Base-by-base conservation (phyloP, 2,888 invertebrate genomes). In the Plagodis dolabraria region DNA sequence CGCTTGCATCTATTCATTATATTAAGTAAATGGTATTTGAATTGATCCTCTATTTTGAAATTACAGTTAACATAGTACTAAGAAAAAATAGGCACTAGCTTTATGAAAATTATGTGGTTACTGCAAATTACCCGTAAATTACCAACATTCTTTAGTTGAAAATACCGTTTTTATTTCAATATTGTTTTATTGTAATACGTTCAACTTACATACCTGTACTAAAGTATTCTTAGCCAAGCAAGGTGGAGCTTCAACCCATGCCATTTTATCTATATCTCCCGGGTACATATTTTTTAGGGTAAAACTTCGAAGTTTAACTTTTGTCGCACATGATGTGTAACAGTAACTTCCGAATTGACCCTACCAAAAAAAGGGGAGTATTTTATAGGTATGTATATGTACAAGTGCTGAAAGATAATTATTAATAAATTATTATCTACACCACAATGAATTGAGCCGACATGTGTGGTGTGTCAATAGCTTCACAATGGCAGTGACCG, bases 221-320 rank as follows among this genome's bases (percentile, higher is more conserved):
- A 74, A 46, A 36, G 61, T 69, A 0, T 68, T 76, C 11, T 46
- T 70, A 5, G 66, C 42, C 38, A 55, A 35, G 9, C 61, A 42
- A 44, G 64, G 38, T 12, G 80, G 60, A 0, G 82, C 76, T 83
- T 97, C 95, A 6, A 95, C 80, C 97, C 97, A 97, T 10, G 87
- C 89, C 0, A 97, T 78, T 47, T 95, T 95, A 7, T 95, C 94
- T 36, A 97, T 86, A 75, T 97, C 96, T 12, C 96, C 96, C 55
- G 94, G 87, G 0, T 94, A 91, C 22, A 89, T 73, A 0, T 94
- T 93, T 77, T 94, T 95, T 7, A 95, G 92, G 72, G 92, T 95
- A 0, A 94, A 94, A 76, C 96, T 95, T 53, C 93, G 87, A 48
- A 76, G 79, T 0, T 60, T 67, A 5, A 57, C 49, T 0, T 63